Conservation (phyloP, 2,797 vertebrate species). For the Sibirionetta formosa region DNA sequence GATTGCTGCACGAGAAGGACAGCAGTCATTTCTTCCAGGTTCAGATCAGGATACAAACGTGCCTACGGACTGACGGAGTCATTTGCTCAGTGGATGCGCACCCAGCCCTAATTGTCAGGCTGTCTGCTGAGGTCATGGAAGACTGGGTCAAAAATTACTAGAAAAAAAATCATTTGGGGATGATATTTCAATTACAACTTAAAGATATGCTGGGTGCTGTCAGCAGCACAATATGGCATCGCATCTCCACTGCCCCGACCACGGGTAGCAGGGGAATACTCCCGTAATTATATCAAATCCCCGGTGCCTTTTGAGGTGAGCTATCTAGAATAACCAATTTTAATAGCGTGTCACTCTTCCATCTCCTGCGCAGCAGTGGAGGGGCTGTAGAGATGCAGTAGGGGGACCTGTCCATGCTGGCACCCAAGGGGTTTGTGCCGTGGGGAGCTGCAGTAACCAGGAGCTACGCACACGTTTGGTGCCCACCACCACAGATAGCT, state of each 20-base stretch:
- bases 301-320: conserved; percentile 39
- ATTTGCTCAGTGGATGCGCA: background rate
- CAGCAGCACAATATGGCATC: background rate
- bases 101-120: background rate
- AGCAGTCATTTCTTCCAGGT: background rate
- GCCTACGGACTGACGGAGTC: background rate
- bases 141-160: background rate
- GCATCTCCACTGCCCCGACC: background rate
- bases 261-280: background rate
- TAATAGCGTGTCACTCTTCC: conserved; percentile 12
- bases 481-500: background rate
- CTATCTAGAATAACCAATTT: conserved; percentile 51
- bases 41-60: fast-evolving
- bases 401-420: background rate
- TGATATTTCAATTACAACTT: background rate
- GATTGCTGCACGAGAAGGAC: background rate
- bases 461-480: background rate
- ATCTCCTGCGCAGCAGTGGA: conserved; percentile 16
- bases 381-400: background rate
- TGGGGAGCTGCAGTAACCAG: background rate
- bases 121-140: background rate
- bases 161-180: background rate
- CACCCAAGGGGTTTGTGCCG: background rate
- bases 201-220: background rate
- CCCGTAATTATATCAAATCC: conserved; percentile 51